Evolutionary conservation across 2,888 invertebrate genomes (phyloP).

Genomic region (Hoplodrina ambigua): DNA sequence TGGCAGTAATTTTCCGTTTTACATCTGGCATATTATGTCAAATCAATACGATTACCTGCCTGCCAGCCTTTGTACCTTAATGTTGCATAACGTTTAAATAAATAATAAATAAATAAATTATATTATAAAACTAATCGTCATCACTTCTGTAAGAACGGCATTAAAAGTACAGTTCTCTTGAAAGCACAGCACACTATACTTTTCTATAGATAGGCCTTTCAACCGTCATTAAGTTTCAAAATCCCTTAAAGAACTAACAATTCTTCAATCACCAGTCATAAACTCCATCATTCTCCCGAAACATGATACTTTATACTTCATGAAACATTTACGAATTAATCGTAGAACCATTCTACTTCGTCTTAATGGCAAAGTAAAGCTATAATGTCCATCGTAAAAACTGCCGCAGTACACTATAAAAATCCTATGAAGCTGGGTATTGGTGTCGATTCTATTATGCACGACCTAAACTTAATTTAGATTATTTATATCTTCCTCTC

Average conservation of each 20-base stretch:
- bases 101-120: too few species aligned
- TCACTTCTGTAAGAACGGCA: too few species aligned
- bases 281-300: conserved; percentile 25
- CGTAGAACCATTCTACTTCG: conserved; percentile 67
- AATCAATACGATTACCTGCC: not conserved
- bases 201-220: too few species aligned
- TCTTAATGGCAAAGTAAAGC: conserved; percentile 62
- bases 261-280: conserved; percentile 12
- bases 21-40: too few species aligned
- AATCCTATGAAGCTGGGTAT: conserved; percentile 75
- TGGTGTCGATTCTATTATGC: not conserved
- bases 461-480: too few species aligned
- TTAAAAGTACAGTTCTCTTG: too few species aligned
- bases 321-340: conserved; percentile 88
- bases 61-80: too few species aligned
- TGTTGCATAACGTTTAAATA: too few species aligned
- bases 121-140: not conserved
- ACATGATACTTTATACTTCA: conserved; percentile 67
- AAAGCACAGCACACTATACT: too few species aligned
- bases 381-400: conserved; percentile 86
- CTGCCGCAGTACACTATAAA: conserved; percentile 82
- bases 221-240: too few species aligned
- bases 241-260: not conserved
- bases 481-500: too few species aligned
- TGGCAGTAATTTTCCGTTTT: too few species aligned